Evolutionary conservation across 2,113 vertebrate species (phyloP), one percentile per base, ranked within the genome.

Genomic region (Colaptes auratus): DNA sequence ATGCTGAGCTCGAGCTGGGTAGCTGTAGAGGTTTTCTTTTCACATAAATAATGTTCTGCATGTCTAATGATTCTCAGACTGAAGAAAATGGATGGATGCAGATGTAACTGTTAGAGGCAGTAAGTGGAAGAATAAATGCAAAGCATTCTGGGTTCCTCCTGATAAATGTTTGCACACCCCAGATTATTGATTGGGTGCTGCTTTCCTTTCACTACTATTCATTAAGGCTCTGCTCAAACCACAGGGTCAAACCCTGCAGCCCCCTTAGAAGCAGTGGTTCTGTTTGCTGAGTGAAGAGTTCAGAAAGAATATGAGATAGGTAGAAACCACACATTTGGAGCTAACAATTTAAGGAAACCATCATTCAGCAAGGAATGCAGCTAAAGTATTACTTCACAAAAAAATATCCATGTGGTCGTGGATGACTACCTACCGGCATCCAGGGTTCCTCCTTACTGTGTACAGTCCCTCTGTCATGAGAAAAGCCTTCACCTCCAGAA

Each of bases 1-100:
- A 70, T 21, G 81, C 23, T 82, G 27, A 33, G 17, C 3, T 86
- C 77, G 70, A 71, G 9, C 25, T 85, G 42, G 13, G 33, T 61
- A 92, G 33, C 20, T 24, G 67, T 10, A 56, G 58, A 60, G 18
- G 14, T 60, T 86, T 90, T 13, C 17, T 79, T 56, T 73, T 69
- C 69, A 72, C 13, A 33, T 64, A 76, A 83, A 73, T 31, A 44
- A 67, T 58, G 18, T 27, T 30, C 85, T 81, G 50, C 0, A 0
- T 50, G 35, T 31, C 42, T 75, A 61, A 44, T 23, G 35, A 25
- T 65, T 89, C 83, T 89, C 64, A 65, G 35, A 30, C 72, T 65
- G 48, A 81, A 83, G 82, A 82, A 93, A 95, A 95, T 73, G 39
- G 55, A 90, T 59, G 44, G 35, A 78, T 76, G 79, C 88, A 91